Evolutionary conservation across 2,113 vertebrate genomes (phyloP).

Genomic region (Gopherus evgoodei): DNA sequence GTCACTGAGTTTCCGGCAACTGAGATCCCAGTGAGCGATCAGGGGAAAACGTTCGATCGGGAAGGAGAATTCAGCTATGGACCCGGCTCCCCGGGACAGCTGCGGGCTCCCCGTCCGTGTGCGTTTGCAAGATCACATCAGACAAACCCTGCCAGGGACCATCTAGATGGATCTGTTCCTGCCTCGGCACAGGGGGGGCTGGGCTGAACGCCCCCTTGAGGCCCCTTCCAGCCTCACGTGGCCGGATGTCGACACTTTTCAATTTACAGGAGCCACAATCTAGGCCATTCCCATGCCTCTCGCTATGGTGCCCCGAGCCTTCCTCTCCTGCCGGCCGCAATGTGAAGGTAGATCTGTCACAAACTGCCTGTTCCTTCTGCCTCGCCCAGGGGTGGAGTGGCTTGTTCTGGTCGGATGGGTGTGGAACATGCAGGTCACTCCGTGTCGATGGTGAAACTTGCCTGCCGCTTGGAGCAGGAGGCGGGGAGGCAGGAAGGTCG

Average conservation of each 20-base stretch:
- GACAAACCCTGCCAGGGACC: neutral
- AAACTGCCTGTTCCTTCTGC: neutral
- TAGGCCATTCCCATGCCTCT: neutral
- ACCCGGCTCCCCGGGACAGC: neutral
- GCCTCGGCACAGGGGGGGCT: neutral
- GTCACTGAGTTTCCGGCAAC: neutral
- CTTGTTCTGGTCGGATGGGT: neutral
- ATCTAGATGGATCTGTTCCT: neutral
- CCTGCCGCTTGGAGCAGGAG: neutral
- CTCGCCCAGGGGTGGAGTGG: neutral
- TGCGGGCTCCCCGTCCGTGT: neutral
- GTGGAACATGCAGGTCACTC: neutral
- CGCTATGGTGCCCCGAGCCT: neutral
- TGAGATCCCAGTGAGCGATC: neutral
- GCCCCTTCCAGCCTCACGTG: neutral
- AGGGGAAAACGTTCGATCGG: neutral
- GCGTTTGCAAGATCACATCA: neutral
- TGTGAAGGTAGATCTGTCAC: too few relatives aligned
- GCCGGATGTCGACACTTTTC: neutral
- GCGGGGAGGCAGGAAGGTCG: neutral
- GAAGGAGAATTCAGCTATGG: neutral
- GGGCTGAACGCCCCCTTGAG: accelerated
- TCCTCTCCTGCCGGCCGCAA: neutral
- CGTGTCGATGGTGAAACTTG: neutral
- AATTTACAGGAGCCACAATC: neutral